phyloP scores from a whole-genome alignment of 2,888 invertebrate genomes.

The Philopedon plagiatum region DNA sequence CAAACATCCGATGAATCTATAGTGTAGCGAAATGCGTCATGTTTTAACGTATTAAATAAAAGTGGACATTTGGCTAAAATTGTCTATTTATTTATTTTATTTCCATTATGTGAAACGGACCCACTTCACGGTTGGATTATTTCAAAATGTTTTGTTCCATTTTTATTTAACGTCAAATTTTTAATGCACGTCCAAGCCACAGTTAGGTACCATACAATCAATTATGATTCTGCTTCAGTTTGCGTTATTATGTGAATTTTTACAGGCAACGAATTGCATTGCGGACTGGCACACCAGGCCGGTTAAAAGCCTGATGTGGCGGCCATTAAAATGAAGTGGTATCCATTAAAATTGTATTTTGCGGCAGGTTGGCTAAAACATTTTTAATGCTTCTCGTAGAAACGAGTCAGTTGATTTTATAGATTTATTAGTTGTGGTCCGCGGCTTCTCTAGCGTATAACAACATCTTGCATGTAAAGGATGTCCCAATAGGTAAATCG shows the following conservation, averaged over 20 bases:
- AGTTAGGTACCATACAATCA: conserved; percentile 15
- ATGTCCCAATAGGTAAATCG: no score
- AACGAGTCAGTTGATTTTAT: no score
- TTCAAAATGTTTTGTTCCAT: neutral
- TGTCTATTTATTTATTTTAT: no score
- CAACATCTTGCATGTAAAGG: no score
- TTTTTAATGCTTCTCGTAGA: conserved; percentile 38
- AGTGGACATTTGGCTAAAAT: no score
- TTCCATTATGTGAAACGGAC: no score
- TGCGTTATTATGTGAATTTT: conserved; percentile 33
- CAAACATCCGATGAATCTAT: no score
- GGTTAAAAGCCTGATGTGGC: conserved; percentile 40
- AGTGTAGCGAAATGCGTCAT: no score
- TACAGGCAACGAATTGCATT: conserved; percentile 38
- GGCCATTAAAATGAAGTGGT: conserved; percentile 47
- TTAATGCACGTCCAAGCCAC: conserved; percentile 29
- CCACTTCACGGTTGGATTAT: no score
- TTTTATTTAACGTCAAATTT: conserved; percentile 43
- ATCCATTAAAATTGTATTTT: conserved; percentile 48
- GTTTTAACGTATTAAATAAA: no score
- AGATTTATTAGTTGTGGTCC: no score
- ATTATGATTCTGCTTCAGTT: conserved; percentile 3
- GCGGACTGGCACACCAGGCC: neutral
- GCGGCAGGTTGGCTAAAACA: conserved; percentile 43
- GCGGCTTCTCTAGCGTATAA: no score